Base-by-base conservation (phyloP, 1,140 invertebrate genomes). In the Drosophila nannoptera region DNA sequence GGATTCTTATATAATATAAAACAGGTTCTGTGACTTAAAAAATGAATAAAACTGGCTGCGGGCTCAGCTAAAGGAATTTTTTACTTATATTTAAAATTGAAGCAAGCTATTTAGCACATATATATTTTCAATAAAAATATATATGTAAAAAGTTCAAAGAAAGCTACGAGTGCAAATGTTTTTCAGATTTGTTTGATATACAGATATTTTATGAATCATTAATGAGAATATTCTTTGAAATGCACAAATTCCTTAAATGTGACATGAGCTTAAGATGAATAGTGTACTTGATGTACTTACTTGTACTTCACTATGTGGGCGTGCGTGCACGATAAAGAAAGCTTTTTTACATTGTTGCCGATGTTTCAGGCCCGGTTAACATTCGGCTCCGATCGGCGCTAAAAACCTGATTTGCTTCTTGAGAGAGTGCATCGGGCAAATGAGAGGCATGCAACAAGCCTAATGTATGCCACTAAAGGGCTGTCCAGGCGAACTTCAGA, bases 401-500 rank as follows among this genome's bases (percentile, higher is more conserved):
- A 6, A 55, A 63, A 69, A 69, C 66, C 50, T 54, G 66, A 63
- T 69, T 69, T n/a, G n/a, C 16, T 42, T 49, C 45, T 59, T 14
- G 9, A 32, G n/a, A n/a, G 14, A 2, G 7, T 16, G 29, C 29
- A 49, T 32, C 16, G n/a, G 46, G 48, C 9, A 5, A 43, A 33
- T 12, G 43, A 14, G 36, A 5, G 29, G 2, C 22, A 50, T 40
- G 45, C 49, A 54, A 14, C 38, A 45, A 1, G 11, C 7, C 7
- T 11, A n/a, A 38, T 49, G 16, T 50, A 49, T 61, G 29, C 29
- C 35, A 46, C 50, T n/a, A 35, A 60, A 46, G 66, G 66, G 66
- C 66, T 69, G 36, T 55, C 60, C 60, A 69, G 43, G 35, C 66
- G 67, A 69, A 65, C 67, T 12, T 50, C 14, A 69, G 35, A 42